Evolutionary conservation across 2,113 vertebrate species (phyloP), one percentile per base, ranked within the genome.

Genomic region (Chlorodrepanis virens): DNA sequence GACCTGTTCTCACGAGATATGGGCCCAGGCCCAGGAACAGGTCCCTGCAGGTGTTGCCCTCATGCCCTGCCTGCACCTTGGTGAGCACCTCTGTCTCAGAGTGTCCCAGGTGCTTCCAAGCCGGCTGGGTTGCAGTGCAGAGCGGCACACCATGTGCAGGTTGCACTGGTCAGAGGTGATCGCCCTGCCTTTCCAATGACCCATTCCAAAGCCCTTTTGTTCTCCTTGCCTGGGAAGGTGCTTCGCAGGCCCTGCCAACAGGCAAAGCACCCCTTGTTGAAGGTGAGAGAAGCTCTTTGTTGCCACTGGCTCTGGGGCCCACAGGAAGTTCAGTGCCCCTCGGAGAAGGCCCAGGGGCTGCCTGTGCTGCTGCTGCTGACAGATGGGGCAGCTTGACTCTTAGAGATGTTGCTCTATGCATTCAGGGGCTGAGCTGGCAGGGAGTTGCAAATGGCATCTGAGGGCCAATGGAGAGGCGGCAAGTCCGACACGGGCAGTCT

Each of bases 241-340:
- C 24, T 45, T 45, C 8, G 14, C 15, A 45, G 22, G 14, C 15
- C 63, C 5, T 1, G 0, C 31, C 31, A n/a, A 15, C 4, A 10
- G 22, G 5, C 31, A 45, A 31, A 13, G 11, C 18, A 15, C 6
- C 11, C 16, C 5, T 2, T 45, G 4, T 2, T 45, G 31, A n/a
- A n/a, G 11, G 64, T 65, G 42, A 8, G 22, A 25, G 0, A 6
- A n/a, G 14, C 11, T n/a, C 22, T 45, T n/a, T 8, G 7, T 18
- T 12, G 15, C 11, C 22, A 4, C 16, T 25, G 4, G 8, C 15
- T 22, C 18, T 2, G 2, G 5, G 15, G 22, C 22, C 8, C 4
- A 25, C 15, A 24, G 22, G 11, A 24, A 5, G 16, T 45, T 4
- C 22, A n/a, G 8, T 67, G 31, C 22, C 31, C 45, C 15, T 47